Conservation (phyloP, 2,113 vertebrate species). For the Leptocoma aspasia region DNA sequence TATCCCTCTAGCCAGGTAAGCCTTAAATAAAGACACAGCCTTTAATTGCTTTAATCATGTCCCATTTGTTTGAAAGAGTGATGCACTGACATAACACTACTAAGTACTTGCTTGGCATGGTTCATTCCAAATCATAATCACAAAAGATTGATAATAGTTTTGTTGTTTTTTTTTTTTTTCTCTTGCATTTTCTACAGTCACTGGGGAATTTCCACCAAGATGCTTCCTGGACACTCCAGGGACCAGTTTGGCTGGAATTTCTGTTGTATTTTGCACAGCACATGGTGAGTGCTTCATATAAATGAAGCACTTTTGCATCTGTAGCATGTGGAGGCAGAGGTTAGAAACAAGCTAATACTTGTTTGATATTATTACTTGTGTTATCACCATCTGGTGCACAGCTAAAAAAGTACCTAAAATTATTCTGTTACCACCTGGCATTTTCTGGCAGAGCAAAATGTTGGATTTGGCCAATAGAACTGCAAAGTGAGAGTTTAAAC, state of each 20-base stretch:
- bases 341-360: conserved; percentile 3
- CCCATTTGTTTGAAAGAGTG: not conserved
- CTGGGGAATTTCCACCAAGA: not conserved
- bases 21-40: not conserved
- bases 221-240: not conserved
- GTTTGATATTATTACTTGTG: conserved; percentile 1
- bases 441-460: conserved; percentile 8
- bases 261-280: not conserved
- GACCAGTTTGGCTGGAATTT: not conserved
- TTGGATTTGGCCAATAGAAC: not conserved
- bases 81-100: not conserved
- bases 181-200: not conserved
- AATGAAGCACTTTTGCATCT: not conserved
- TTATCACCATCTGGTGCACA: conserved; percentile 1
- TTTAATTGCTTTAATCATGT: not conserved
- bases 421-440: conserved; percentile 14
- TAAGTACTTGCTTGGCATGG: not conserved
- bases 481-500: not conserved
- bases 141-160: not conserved
- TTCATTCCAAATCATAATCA: not conserved
- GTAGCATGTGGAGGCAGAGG: not conserved
- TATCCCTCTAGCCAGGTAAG: not conserved
- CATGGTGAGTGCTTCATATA: not conserved
- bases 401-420: conserved; percentile 36
- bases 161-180: not conserved